Conservation (phyloP, 2,888 invertebrate species). For the Trissonchulus sp. region DNA sequence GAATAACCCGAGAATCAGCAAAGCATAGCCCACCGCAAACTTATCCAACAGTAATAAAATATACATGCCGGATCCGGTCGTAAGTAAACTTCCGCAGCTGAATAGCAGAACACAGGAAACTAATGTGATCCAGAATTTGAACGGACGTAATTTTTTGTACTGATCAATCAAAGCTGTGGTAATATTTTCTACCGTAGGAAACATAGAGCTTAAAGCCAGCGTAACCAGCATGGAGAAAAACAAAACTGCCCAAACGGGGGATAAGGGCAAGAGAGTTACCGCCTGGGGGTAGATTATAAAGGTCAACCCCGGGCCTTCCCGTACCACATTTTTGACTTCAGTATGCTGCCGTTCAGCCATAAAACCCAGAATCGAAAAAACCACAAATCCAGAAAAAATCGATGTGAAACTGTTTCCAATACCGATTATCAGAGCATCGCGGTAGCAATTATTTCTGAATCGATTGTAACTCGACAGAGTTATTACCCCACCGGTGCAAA, state of each 20-base stretch:
- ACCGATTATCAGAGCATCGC: conserved; percentile 34
- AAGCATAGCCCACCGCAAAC: conserved; percentile 33
- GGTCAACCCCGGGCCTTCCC: conserved; percentile 33
- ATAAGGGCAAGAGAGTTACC: conserved; percentile 30
- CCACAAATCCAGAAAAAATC: conserved; percentile 35
- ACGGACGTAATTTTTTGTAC: conserved; percentile 30
- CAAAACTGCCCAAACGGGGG: conserved; percentile 32
- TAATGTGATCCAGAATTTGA: conserved; percentile 34
- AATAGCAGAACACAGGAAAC: conserved; percentile 30
- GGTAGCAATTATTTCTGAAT: conserved; percentile 33
- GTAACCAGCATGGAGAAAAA: conserved; percentile 35
- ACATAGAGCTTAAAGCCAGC: conserved; percentile 34
- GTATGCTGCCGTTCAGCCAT: conserved; percentile 32
- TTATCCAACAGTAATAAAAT: conserved; percentile 34
- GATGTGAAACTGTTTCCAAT: conserved; percentile 34
- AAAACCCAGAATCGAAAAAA: conserved; percentile 35
- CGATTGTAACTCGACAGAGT: conserved; percentile 34
- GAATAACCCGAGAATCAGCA: conserved; percentile 32
- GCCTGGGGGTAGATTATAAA: conserved; percentile 36
- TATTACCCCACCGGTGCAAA: conserved; percentile 34
- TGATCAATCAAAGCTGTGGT: conserved; percentile 33
- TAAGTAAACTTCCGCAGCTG: conserved; percentile 31
- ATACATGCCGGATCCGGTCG: conserved; percentile 35
- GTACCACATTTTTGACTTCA: conserved; percentile 31
- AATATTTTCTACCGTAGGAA: conserved; percentile 35